phyloP scores from a whole-genome alignment of 2,113 vertebrate species.

The Grus americana region DNA sequence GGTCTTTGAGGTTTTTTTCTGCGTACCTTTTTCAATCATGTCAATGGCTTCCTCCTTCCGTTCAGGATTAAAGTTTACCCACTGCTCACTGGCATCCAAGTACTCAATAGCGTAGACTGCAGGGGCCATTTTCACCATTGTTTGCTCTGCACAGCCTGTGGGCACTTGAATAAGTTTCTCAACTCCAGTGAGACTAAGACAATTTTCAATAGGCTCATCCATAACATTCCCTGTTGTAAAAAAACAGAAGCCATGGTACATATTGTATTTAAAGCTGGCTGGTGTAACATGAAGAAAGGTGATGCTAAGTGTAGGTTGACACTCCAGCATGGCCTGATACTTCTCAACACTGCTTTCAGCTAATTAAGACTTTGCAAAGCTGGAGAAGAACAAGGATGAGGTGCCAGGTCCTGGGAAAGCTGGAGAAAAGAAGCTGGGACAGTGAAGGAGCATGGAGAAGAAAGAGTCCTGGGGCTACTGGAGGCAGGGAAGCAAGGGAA shows the following conservation, averaged over 20 bases:
- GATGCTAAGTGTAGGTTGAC: neutral
- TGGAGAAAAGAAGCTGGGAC: neutral
- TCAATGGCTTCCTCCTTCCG: constrained; percentile 71
- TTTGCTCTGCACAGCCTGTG: constrained; percentile 80
- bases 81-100: constrained; percentile 73
- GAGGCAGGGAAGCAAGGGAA: neutral
- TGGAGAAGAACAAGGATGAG: neutral
- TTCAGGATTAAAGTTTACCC: constrained; percentile 66
- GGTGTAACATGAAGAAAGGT: neutral
- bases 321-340: neutral
- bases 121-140: constrained; percentile 73
- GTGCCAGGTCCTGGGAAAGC: neutral
- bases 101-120: constrained; percentile 76
- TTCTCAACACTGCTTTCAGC: neutral
- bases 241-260: neutral
- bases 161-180: constrained; percentile 71
- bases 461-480: neutral
- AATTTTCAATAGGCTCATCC: constrained; percentile 40
- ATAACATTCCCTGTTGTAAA: constrained; percentile 45
- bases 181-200: constrained; percentile 72
- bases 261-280: neutral
- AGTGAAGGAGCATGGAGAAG: neutral
- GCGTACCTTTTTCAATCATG: constrained; percentile 70
- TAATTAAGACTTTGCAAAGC: neutral
- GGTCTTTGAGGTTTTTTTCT: neutral